Conservation (phyloP, 1,140 invertebrate genomes). For the Sminthurinus signatus region DNA sequence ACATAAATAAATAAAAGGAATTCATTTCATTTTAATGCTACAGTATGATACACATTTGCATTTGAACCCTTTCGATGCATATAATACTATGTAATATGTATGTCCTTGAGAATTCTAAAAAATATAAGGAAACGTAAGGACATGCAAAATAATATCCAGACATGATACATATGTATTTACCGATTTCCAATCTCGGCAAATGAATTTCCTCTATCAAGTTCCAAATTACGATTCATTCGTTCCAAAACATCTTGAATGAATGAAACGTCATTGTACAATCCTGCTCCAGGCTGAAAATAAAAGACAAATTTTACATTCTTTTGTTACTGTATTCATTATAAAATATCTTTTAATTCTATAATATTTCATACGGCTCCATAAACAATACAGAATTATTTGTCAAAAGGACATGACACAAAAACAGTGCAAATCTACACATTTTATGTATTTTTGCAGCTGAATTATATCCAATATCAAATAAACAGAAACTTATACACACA, state of each 20-base stretch:
- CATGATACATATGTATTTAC: conserved; percentile 24
- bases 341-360: no score
- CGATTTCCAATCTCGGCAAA: conserved; percentile 33
- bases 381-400: no score
- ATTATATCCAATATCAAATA: no score
- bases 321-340: neutral
- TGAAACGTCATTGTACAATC: conserved; percentile 23
- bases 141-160: neutral
- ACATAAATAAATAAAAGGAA: neutral
- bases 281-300: conserved; percentile 22
- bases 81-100: no score
- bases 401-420: no score
- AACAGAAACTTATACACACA: no score
- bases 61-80: no score
- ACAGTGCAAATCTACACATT: no score
- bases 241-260: conserved; percentile 39
- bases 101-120: no score
- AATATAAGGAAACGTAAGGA: neutral
- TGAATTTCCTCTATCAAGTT: conserved; percentile 12
- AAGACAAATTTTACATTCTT: neutral
- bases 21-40: neutral
- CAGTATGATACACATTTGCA: no score
- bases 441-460: no score
- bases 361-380: no score
- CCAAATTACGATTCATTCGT: conserved; percentile 34